A percentile compares a stretch with the other conserved stretches of the same genome.
Conservation (phyloP, 2,888 invertebrate species). For the Nudaria mundana region DNA sequence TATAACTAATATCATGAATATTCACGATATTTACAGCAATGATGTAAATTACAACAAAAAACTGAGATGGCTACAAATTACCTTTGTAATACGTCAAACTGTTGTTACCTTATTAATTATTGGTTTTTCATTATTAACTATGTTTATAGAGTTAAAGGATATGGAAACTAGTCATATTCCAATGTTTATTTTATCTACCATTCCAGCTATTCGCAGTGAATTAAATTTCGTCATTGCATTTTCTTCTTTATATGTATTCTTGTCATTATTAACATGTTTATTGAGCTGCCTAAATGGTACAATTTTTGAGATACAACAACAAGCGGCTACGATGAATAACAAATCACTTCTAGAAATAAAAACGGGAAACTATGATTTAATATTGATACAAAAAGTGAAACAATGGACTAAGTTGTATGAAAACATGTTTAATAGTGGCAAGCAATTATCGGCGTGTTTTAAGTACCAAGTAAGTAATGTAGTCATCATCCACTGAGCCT, state of each 20-base stretch:
- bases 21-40: neutral
- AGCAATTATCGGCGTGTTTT: neutral
- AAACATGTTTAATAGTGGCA: neutral
- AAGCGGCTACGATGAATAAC: neutral
- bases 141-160: neutral
- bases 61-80: neutral
- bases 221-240: neutral
- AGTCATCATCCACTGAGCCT: no score
- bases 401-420: neutral
- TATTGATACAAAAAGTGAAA: neutral
- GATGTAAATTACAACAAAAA: neutral
- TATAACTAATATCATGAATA: neutral
- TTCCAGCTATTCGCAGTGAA: neutral
- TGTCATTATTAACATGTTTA: neutral
- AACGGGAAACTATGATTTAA: neutral
- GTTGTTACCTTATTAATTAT: neutral
- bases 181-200: neutral
- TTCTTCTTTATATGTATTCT: neutral
- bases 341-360: neutral
- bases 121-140: neutral
- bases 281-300: neutral
- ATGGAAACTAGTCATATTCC: neutral
- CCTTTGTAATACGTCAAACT: neutral
- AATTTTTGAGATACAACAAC: neutral
- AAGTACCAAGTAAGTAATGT: neutral